Evolutionary conservation across 2,797 vertebrate species (phyloP), one percentile per base, ranked within the genome.

Genomic region (Diglossa cyanea): DNA sequence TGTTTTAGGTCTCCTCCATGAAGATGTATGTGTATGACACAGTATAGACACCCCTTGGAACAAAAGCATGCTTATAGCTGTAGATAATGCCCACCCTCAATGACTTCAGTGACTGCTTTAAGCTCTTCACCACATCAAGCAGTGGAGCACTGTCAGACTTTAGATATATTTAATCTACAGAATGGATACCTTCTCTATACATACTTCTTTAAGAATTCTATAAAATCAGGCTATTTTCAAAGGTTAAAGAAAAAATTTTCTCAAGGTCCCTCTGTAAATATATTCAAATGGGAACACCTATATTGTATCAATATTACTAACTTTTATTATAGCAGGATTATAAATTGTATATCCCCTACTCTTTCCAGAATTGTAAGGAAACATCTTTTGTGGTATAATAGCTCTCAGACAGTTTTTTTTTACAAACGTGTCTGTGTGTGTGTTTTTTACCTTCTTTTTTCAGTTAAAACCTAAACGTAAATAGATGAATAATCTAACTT

Each of bases 311-410:
- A 87, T 9, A 53, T 10, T 24, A 80, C 63, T 95, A 91, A 86
- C 23, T 96, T 89, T 23, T 44, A 78, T 58, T 40, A 17, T 33
- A 90, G 66, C 67, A 94, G 65, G 73, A 96, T 95, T 95, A 95
- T 82, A 92, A 84, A 24, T 70, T 73, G 73, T 90, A 31, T 92
- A 45, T 78, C n/a, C 21, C 40, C 31, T 79, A 79, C 42, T 67
- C 93, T 86, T 91, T 80, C 28, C 42, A 85, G 76, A 75, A 45
- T 37, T 85, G 42, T 74, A 88, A 84, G 63, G 44, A 94, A 50
- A 86, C 40, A 47, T 39, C 5, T 77, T 44, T 75, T 45, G 30
- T 7, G 15, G 40, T 54, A 40, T 19, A 94, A 84, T 13, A 72
- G 26, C 40, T 90, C 68, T 78, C 53, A 79, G 44, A 95, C 53